phyloP scores from a whole-genome alignment of 2,113 vertebrate species.

The Hiodon tergisus region DNA sequence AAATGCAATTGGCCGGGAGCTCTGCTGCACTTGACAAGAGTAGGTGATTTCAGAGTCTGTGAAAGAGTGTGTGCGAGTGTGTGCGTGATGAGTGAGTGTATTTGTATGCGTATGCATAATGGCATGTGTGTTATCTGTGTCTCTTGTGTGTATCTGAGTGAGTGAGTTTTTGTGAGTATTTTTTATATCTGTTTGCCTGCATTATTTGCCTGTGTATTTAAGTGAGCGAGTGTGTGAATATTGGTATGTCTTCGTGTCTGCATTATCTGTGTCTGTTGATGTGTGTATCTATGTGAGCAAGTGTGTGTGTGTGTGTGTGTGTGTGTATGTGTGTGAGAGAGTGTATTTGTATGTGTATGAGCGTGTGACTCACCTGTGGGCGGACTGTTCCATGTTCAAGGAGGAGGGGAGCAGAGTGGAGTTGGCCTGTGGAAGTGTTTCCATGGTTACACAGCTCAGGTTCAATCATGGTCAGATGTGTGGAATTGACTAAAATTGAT shows the following conservation, averaged over 20 bases:
- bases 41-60: too few species aligned
- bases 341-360: not conserved
- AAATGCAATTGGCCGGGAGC: too few species aligned
- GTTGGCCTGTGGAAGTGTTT: conserved; percentile 85
- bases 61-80: too few species aligned
- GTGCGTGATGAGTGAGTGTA: too few species aligned
- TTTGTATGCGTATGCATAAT: not conserved
- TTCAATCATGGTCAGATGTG: conserved; percentile 74
- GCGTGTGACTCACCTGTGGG: conserved; percentile 75
- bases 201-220: not conserved
- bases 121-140: not conserved
- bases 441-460: conserved; percentile 84
- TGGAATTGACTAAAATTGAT: conserved; percentile 76
- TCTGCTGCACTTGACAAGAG: too few species aligned
- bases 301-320: too few species aligned
- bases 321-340: too few species aligned
- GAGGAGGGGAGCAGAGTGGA: conserved; percentile 90
- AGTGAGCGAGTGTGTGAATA: not conserved
- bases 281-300: not conserved
- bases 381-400: conserved; percentile 90
- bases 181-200: too few species aligned
- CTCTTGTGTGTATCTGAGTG: not conserved
- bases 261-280: not conserved
- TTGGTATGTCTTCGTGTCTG: not conserved
- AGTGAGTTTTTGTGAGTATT: not conserved